Conservation (phyloP, 2,797 vertebrate species). For the Sarcophilus harrisii region DNA sequence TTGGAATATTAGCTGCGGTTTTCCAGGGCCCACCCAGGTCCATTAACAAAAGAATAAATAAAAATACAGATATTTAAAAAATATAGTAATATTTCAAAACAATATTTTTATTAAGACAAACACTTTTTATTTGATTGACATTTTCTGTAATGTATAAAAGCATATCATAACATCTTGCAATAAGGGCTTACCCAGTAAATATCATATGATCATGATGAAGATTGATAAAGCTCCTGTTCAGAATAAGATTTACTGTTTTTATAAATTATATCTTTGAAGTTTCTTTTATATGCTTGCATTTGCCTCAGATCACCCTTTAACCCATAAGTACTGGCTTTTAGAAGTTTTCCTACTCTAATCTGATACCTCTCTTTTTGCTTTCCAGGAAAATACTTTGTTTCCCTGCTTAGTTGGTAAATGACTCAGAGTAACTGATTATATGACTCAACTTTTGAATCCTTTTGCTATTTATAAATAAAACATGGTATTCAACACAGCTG, state of each 20-base stretch:
- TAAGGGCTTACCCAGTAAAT: no score
- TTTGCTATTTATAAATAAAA: neutral
- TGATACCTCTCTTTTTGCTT: neutral
- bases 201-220: neutral
- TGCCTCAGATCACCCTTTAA: neutral
- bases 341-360: neutral
- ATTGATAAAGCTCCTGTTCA: neutral
- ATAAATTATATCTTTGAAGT: no score
- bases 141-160: neutral
- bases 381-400: neutral
- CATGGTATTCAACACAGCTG: neutral
- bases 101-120: neutral
- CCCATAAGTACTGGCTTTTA: neutral
- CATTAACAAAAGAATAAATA: neutral
- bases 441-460: neutral
- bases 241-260: neutral
- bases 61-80: neutral
- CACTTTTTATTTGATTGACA: neutral
- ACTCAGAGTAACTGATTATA: neutral
- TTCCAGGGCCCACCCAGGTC: neutral
- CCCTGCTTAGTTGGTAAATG: neutral
- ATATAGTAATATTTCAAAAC: neutral
- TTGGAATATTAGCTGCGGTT: neutral
- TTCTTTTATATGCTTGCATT: neutral
- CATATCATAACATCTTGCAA: neutral